Evolutionary conservation across 2,888 invertebrate species (phyloP).

Genomic region (Cerastoderma edule): DNA sequence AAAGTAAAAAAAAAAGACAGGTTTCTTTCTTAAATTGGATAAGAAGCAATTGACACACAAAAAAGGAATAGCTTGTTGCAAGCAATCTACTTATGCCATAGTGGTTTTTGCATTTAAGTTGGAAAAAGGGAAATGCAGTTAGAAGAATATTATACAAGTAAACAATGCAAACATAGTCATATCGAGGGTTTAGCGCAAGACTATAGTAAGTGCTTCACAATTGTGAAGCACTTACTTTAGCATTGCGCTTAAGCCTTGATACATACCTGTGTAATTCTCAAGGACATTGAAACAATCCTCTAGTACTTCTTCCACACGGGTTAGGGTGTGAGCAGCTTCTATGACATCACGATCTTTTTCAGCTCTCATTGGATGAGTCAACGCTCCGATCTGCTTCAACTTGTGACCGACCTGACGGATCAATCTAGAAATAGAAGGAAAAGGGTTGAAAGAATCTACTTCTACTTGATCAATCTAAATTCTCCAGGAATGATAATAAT

Average conservation of each 20-base stretch:
- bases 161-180: background rate
- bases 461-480: too few species aligned
- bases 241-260: too few species aligned
- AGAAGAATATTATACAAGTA: background rate
- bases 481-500: too few species aligned
- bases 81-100: too few species aligned
- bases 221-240: too few species aligned
- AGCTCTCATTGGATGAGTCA: constrained; percentile 73
- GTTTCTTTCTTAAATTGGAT: too few species aligned
- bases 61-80: too few species aligned
- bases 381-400: constrained; percentile 76
- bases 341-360: constrained; percentile 77
- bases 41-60: too few species aligned
- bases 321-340: constrained; percentile 77
- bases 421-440: constrained; percentile 62
- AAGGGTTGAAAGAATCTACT: background rate
- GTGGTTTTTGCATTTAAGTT: too few species aligned
- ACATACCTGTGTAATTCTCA: constrained; percentile 80
- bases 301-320: constrained; percentile 80
- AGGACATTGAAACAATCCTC: constrained; percentile 81
- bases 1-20: too few species aligned
- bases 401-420: constrained; percentile 78
- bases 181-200: too few species aligned
- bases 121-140: background rate
- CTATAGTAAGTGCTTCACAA: too few species aligned